Conservation (phyloP, 1,140 invertebrate genomes). For the Drepana arcuata region DNA sequence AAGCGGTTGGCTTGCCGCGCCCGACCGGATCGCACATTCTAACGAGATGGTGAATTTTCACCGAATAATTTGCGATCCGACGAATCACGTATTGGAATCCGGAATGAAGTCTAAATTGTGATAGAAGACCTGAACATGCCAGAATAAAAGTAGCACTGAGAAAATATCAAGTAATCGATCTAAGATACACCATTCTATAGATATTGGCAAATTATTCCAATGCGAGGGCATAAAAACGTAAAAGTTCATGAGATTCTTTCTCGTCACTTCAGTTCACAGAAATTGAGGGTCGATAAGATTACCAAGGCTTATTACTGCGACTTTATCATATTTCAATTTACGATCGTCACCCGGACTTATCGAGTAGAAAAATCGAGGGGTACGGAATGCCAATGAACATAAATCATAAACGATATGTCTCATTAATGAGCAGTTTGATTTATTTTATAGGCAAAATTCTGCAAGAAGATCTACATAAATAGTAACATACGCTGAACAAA, state of each 20-base stretch:
- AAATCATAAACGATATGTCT: conserved; percentile 64
- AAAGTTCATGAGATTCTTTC: too few relatives aligned
- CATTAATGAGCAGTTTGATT: conserved; percentile 59
- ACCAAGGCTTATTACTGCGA: conserved; percentile 56
- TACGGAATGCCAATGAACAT: conserved; percentile 38
- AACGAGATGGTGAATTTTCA: conserved; percentile 71
- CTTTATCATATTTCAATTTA: conserved; percentile 72
- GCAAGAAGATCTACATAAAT: too few relatives aligned
- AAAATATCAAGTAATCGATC: too few relatives aligned
- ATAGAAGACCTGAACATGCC: conserved; percentile 63
- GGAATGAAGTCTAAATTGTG: conserved; percentile 65
- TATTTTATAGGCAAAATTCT: too few relatives aligned
- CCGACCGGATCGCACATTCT: conserved; percentile 61
- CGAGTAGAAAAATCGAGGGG: conserved; percentile 62
- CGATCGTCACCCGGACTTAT: conserved; percentile 64
- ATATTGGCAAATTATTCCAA: too few relatives aligned
- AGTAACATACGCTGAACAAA: too few relatives aligned
- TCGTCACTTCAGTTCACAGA: too few relatives aligned
- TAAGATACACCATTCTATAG: too few relatives aligned
- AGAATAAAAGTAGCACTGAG: conserved; percentile 37
- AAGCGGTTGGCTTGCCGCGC: conserved; percentile 64
- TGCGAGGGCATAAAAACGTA: too few relatives aligned
- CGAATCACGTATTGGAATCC: conserved; percentile 70
- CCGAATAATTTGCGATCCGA: conserved; percentile 68
- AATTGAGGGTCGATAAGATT: conserved; percentile 55